Conservation (phyloP, 2,113 vertebrate species). For the Bubo blakistoni region DNA sequence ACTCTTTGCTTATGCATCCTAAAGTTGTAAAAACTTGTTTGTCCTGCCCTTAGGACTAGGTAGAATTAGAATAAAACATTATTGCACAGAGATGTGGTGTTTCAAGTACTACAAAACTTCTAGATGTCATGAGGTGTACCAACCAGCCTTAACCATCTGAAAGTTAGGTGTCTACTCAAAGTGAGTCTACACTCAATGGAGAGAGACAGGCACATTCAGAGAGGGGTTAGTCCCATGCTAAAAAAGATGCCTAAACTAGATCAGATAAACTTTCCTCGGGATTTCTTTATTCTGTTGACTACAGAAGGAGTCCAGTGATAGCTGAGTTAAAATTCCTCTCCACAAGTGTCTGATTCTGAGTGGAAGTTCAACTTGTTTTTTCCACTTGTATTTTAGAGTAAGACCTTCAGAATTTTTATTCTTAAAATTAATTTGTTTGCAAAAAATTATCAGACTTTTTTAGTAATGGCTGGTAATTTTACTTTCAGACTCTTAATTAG, state of each 20-base stretch:
- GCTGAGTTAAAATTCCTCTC: not conserved
- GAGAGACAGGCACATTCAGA: not conserved
- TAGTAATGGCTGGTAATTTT: not conserved
- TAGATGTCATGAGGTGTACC: not conserved
- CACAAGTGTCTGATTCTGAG: not conserved
- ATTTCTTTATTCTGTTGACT: not conserved
- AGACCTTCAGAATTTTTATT: not conserved
- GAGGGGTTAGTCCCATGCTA: not conserved
- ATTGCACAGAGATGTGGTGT: not conserved
- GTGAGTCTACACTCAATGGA: not conserved
- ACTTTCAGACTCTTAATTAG: not conserved
- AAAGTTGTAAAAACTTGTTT: not conserved
- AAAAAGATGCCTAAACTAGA: not conserved
- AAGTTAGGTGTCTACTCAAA: not conserved
- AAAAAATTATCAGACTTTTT: not conserved
- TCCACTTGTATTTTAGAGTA: not conserved
- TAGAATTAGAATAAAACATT: conserved; percentile 12
- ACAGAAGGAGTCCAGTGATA: not conserved
- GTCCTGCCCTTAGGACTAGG: not conserved
- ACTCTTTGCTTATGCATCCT: not conserved
- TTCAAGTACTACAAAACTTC: not conserved
- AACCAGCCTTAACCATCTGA: not conserved
- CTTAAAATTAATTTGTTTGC: not conserved
- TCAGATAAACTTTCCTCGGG: not conserved
- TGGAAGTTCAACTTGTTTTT: not conserved